Evolutionary conservation across 1,140 invertebrate genomes (phyloP), one percentile per base, ranked within the genome.

Genomic region (Bathynomus jamesi): DNA sequence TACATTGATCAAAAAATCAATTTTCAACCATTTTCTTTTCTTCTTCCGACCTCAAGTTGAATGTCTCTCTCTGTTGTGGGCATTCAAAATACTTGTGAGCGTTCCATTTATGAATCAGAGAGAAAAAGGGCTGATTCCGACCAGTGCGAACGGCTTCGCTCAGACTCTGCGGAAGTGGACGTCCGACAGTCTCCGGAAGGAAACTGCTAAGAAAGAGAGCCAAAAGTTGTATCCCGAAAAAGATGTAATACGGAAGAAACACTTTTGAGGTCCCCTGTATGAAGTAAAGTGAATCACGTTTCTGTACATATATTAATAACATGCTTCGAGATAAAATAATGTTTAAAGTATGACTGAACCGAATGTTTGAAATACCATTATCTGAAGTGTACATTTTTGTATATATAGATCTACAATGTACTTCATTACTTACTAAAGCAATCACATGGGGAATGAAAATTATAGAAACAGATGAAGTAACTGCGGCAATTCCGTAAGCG

Each of bases 401-500:
- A 3, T 17, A 40, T 17, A 40, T 8, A 40, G 32, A 8, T 40
- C 17, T 17, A 1, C 40, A 40, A 40, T 40, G 17, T 40, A 21
- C 13, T 17, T 17, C 13, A 53, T 17, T 17, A 53, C 61, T 62
- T 40, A 74, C 72, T 62, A 69, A 17, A 24, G 72, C 61, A 62
- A 74, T 70, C 28, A 74, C 61, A 11, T 62, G 11, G 4, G 72
- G 72, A 32, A 74, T 64, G 7, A 28, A 27, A n/a, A 66, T 61
- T 28, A 66, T 65, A 13, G 67, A 24, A 3, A 30, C 61, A 17
- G 68, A 40, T 28, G 67, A 67, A 17, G 46, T 29, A n/a, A 69
- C 32, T 13, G 32, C 64, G 3, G 72, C 79, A 5, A 80, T 65
- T 2, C 84, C 84, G 64, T 84, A 71, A 4, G 78, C 81, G 32